These are phyloP conservation scores for Bhutanitis thaidina DNA, from an alignment of 2,888 invertebrate species.

Conservation along the genomic window DNA sequence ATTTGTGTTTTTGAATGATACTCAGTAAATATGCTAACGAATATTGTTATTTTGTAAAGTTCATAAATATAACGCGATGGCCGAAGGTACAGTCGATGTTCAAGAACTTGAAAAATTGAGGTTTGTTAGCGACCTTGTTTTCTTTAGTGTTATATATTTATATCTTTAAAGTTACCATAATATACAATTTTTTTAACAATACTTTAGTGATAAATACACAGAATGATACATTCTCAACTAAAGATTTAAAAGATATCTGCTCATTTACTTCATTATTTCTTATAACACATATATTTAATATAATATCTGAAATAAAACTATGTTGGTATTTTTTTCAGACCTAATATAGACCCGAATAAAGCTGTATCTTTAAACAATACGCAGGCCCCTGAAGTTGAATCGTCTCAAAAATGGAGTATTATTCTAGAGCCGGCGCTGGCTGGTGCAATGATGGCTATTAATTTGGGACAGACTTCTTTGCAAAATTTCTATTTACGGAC, in stretches of 20 bases:
- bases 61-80: constrained; percentile 34
- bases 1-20: constrained; percentile 15
- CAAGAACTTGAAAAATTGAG: constrained; percentile 64
- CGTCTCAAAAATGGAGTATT: constrained; percentile 58
- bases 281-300: too few species aligned
- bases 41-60: constrained; percentile 22
- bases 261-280: too few species aligned
- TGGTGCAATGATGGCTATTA: constrained; percentile 81
- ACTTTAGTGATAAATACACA: too few species aligned
- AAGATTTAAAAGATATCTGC: too few species aligned
- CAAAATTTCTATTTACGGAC: constrained; percentile 87
- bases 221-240: too few species aligned
- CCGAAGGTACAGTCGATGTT: constrained; percentile 53
- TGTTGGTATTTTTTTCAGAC: constrained; percentile 22
- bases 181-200: too few species aligned
- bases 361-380: constrained; percentile 29
- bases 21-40: constrained; percentile 23
- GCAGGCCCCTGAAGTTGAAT: constrained; percentile 22
- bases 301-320: too few species aligned
- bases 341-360: constrained; percentile 29
- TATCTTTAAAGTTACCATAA: too few species aligned
- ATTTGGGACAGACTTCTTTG: constrained; percentile 82
- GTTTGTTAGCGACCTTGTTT: constrained; percentile 33
- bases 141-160: too few species aligned
- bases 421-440: constrained; percentile 86